Percentiles rank a stretch among this genome's conserved stretches.
phyloP scores from a whole-genome alignment of 2,113 vertebrate genomes.

The Tachysurus vachellii region DNA sequence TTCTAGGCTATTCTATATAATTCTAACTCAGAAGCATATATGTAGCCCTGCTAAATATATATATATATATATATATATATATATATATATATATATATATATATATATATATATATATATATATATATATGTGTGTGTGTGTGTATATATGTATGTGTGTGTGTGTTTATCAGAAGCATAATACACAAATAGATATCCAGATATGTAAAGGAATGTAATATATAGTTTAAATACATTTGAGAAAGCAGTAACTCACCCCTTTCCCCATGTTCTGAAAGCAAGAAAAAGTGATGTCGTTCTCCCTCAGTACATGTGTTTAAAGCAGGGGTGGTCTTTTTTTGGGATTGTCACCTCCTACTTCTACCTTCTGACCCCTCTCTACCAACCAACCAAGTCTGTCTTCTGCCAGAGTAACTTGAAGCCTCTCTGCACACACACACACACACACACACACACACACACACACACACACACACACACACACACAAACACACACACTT shows the following conservation, averaged over 20 bases:
- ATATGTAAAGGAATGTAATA: not conserved
- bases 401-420: conserved; percentile 62
- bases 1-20: not conserved
- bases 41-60: no score
- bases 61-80: no score
- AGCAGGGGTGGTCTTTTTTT: conserved; percentile 67
- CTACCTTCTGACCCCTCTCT: conserved; percentile 45
- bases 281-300: conserved; percentile 26
- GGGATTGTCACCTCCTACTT: conserved; percentile 57
- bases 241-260: conserved; percentile 68
- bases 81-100: no score
- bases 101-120: no score
- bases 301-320: conserved; percentile 55
- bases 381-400: conserved; percentile 17
- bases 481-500: conserved; percentile 22
- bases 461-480: conserved; percentile 24
- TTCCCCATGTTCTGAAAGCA: conserved; percentile 64
- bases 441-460: conserved; percentile 4
- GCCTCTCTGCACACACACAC: conserved; percentile 26
- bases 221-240: not conserved
- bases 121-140: no score
- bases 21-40: not conserved
- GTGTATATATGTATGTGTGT: no score
- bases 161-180: not conserved
- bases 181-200: not conserved